Evolutionary conservation across 2,888 invertebrate species (phyloP).

Genomic region (Nysson spinosus): DNA sequence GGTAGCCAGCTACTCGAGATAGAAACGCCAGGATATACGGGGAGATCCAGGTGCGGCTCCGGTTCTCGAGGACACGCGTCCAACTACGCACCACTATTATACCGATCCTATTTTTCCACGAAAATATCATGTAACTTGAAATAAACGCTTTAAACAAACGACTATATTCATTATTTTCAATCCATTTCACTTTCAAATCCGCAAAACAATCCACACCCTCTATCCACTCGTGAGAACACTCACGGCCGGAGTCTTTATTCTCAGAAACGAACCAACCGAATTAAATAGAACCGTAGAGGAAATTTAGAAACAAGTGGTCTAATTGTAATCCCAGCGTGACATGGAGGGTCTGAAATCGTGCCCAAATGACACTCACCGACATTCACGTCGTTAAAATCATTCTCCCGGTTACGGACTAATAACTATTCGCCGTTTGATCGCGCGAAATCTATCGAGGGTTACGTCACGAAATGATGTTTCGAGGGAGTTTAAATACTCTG

Average conservation of each 20-base stretch:
- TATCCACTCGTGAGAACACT: constrained; percentile 1
- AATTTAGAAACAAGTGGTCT: constrained; percentile 27
- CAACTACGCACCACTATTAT: too few relatives aligned
- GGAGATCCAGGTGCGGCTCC: not conserved
- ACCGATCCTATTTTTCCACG: too few relatives aligned
- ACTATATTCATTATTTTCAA: not conserved
- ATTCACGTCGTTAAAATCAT: not conserved
- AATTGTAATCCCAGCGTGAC: constrained; percentile 11
- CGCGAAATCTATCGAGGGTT: too few relatives aligned
- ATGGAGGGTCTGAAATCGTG: constrained; percentile 5
- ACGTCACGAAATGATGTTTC: not conserved
- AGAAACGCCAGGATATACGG: constrained; percentile 25
- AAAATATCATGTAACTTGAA: too few relatives aligned
- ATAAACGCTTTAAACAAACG: not conserved
- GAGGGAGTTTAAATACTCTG: too few relatives aligned
- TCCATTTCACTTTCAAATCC: not conserved
- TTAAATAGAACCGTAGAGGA: not conserved
- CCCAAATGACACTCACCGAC: not conserved
- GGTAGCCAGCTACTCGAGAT: constrained; percentile 21
- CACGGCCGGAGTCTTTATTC: not conserved
- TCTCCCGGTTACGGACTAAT: not conserved
- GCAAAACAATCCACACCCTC: not conserved
- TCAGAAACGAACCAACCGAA: constrained; percentile 5
- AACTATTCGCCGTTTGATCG: not conserved
- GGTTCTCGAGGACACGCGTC: not conserved